These are phyloP conservation scores for Phalangium opilio DNA, from an alignment of 2,888 invertebrate species.

Conservation along the genomic window DNA sequence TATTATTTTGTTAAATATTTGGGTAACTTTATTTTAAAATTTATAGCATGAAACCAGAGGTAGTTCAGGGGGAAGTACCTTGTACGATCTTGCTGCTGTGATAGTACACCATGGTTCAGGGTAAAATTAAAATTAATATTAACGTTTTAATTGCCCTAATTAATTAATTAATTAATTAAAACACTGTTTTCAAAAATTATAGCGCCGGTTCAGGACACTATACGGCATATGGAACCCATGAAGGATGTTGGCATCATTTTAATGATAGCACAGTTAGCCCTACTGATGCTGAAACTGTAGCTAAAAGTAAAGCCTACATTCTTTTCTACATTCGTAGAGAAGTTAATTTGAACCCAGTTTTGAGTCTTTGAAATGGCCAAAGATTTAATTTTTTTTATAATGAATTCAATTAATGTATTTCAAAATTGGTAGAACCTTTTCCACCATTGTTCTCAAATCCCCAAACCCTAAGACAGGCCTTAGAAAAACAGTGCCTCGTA, in stretches of 20 bases:
- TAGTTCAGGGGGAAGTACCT: conserved; percentile 44
- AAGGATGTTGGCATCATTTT: conserved; percentile 63
- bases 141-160: conserved; percentile 1
- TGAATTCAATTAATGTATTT: no score
- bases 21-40: no score
- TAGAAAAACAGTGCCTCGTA: no score
- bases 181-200: conserved; percentile 24
- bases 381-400: no score
- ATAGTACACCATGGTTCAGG: conserved; percentile 68
- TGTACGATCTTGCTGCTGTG: conserved; percentile 64
- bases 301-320: conserved; percentile 66
- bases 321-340: conserved; percentile 64
- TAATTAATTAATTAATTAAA: not conserved
- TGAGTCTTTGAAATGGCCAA: no score
- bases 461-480: no score
- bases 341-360: conserved; percentile 25
- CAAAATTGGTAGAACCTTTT: no score
- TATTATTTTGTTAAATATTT: no score
- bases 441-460: no score
- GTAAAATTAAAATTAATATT: conserved; percentile 32
- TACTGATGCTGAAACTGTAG: conserved; percentile 48
- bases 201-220: conserved; percentile 72
- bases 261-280: conserved; percentile 68
- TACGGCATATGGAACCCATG: conserved; percentile 65
- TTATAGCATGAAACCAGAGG: conserved; percentile 45